Evolutionary conservation across 2,113 vertebrate genomes (phyloP).

Genomic region (Astatotilapia flaviijosephi): DNA sequence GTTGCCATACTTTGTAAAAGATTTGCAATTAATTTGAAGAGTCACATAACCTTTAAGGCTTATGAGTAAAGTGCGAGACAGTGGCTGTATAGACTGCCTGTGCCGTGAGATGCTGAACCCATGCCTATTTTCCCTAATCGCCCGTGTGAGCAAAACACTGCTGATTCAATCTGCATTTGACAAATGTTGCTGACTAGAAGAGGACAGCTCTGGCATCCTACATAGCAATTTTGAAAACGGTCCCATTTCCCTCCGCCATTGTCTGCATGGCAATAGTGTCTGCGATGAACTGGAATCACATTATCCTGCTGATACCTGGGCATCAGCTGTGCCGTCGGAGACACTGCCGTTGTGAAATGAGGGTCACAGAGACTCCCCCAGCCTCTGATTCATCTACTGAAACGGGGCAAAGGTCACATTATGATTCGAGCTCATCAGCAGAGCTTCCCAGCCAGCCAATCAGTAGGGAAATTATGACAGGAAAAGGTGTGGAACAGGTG

Average conservation of each 20-base stretch:
- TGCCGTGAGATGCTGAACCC: background rate
- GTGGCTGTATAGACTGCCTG: background rate
- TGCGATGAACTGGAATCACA: constrained; percentile 44
- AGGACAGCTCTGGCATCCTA: constrained; percentile 41
- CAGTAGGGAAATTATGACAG: constrained; percentile 26
- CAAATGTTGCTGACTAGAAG: constrained; percentile 58
- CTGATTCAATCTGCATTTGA: constrained; percentile 61
- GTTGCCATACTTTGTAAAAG: constrained; percentile 7
- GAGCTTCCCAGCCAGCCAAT: background rate
- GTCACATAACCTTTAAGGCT: constrained; percentile 36
- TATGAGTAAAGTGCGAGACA: constrained; percentile 10
- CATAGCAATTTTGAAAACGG: constrained; percentile 54
- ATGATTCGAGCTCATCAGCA: constrained; percentile 31
- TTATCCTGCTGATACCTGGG: constrained; percentile 49
- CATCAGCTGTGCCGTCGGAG: constrained; percentile 43
- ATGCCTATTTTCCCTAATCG: constrained; percentile 41
- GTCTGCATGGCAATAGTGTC: constrained; percentile 49
- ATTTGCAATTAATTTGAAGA: constrained; percentile 39
- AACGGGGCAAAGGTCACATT: constrained; percentile 18
- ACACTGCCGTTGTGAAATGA: constrained; percentile 31
- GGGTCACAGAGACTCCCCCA: constrained; percentile 40
- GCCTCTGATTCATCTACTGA: constrained; percentile 45
- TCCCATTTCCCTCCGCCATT: constrained; percentile 51
- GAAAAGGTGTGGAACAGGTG: background rate
- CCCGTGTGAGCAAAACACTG: constrained; percentile 28